Evolutionary conservation across 2,888 invertebrate species (phyloP).

Genomic region (Drosophila yooni): DNA sequence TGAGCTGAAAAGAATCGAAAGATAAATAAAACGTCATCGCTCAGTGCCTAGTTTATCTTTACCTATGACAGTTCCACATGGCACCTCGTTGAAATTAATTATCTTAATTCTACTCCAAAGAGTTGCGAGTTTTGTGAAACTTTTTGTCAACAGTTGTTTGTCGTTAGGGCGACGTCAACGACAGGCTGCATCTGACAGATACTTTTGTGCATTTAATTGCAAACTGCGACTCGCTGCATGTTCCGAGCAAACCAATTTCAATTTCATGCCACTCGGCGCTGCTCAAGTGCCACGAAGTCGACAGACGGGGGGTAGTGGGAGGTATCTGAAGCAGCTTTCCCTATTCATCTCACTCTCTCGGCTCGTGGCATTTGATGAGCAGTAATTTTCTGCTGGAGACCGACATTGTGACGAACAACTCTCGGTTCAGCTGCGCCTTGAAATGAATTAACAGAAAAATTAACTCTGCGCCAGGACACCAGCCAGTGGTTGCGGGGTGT

Average conservation of each 20-base stretch:
- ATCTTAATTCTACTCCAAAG: constrained; percentile 33
- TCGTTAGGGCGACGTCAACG: constrained; percentile 50
- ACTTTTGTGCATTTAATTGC: constrained; percentile 57
- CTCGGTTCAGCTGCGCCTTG: constrained; percentile 37
- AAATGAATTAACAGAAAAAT: constrained; percentile 59
- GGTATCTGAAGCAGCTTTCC: background rate
- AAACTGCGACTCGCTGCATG: constrained; percentile 27
- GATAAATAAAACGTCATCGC: constrained; percentile 7
- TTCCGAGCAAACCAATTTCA: constrained; percentile 51
- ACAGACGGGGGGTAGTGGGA: constrained; percentile 2
- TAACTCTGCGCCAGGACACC: constrained; percentile 49
- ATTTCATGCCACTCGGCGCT: constrained; percentile 59
- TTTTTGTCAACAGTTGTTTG: constrained; percentile 70
- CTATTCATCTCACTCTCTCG: background rate
- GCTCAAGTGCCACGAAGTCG: constrained; percentile 45
- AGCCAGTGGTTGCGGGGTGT: background rate
- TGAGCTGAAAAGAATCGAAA: background rate
- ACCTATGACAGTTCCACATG: constrained; percentile 49
- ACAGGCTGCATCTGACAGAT: constrained; percentile 61
- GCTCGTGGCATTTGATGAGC: constrained; percentile 49
- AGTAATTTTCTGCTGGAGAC: constrained; percentile 51
- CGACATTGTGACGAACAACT: constrained; percentile 56
- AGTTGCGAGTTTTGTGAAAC: constrained; percentile 38
- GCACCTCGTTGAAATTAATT: constrained; percentile 58
- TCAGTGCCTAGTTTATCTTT: constrained; percentile 7